Base-by-base conservation (phyloP, 2,888 invertebrate species). In the Chrysina gloriosa region DNA sequence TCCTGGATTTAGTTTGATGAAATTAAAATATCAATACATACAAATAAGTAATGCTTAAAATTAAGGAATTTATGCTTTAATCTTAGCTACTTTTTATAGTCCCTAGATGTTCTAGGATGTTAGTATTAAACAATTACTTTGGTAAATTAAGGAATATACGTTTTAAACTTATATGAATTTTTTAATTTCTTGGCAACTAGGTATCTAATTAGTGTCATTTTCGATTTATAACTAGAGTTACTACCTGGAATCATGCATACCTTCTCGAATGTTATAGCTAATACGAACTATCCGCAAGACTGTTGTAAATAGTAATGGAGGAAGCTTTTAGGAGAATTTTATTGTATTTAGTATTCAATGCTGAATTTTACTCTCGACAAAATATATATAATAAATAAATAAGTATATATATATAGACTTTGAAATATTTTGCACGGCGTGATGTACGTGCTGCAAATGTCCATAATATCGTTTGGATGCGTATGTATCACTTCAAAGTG, bases 391-490 rank as follows among this genome's bases (percentile, higher is more conserved):
- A n/a, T n/a, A n/a, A n/a, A n/a, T n/a, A n/a, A n/a, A n/a, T n/a
- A n/a, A n/a, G n/a, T n/a, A n/a, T n/a, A n/a, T n/a, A n/a, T n/a
- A n/a, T n/a, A n/a, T n/a, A 45, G 42, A 27, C 42, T 61, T 42
- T n/a, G 29, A 61, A 42, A 45, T 61, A 61, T 61, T 61, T 61
- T 45, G 16, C 16, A 16, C 42, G 42, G 42, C 58, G 58, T 61
- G 45, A 45, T 61, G 58, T 45, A 61, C 45, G 45, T 61, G 58
- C 42, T 45, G 27, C 58, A 42, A 58, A 58, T 39, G 58, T 58
- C 56, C 58, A 58, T 58, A 58, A 58, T 19, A 25, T 58, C 39
- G 58, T 58, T 58, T 39, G 39, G 27, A 23, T 42, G 25, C 45
- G 7, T 29, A 39, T 11, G 39, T 34, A 23, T 23, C 25, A 23